These are phyloP conservation scores for Pelusios castaneus DNA, from an alignment of 2,113 vertebrate species.

Conservation along the genomic window DNA sequence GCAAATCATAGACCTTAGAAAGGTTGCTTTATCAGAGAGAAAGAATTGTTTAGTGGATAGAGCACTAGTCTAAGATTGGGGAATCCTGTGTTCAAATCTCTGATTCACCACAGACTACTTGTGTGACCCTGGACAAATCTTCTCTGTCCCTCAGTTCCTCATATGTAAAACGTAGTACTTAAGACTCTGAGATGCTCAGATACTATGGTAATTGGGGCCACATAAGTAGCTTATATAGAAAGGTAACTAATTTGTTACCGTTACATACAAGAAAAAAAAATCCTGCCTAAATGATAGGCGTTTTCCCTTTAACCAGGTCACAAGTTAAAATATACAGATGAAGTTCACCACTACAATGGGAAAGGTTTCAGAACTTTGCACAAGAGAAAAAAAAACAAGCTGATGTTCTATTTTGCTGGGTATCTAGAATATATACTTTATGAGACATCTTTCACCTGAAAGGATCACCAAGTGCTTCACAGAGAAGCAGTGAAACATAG, in stretches of 20 bases:
- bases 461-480: background rate
- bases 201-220: slow-evolving; percentile 66
- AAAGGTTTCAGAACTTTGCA: background rate
- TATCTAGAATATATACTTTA: background rate
- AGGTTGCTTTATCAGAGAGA: slow-evolving; percentile 42
- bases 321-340: background rate
- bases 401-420: background rate
- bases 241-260: slow-evolving; percentile 64
- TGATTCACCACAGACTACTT: background rate
- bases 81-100: background rate
- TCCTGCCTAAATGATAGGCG: slow-evolving; percentile 33
- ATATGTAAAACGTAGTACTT: background rate
- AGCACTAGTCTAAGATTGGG: background rate
- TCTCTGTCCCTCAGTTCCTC: background rate
- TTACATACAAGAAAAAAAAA: background rate
- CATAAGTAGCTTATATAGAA: slow-evolving; percentile 54
- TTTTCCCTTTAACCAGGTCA: background rate
- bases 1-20: slow-evolving; percentile 46
- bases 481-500: background rate
- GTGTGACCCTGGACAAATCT: no score
- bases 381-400: background rate
- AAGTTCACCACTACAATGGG: background rate
- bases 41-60: slow-evolving; percentile 18
- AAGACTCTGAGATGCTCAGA: slow-evolving; percentile 58
- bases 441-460: background rate